phyloP scores from a whole-genome alignment of 2,113 vertebrate genomes.

The Pluvianellus socialis region DNA sequence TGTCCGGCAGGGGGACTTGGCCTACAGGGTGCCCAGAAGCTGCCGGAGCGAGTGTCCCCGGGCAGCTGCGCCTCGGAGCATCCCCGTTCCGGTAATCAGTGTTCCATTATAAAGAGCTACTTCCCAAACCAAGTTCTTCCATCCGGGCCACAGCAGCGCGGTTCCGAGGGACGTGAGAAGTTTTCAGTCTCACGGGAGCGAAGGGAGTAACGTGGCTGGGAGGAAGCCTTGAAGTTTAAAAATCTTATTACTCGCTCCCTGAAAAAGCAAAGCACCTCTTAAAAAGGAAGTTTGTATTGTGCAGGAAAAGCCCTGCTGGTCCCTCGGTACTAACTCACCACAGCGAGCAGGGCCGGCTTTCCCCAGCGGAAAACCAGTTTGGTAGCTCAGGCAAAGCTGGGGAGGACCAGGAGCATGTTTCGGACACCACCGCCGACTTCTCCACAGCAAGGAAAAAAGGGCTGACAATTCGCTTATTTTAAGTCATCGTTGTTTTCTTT shows the following conservation, averaged over 20 bases:
- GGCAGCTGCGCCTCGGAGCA: background rate
- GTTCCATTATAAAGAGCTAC: accelerated
- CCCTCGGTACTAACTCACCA: accelerated
- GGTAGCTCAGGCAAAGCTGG: background rate
- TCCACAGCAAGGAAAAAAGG: background rate
- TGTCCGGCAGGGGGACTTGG: accelerated
- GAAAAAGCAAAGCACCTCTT: background rate
- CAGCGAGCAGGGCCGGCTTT: background rate
- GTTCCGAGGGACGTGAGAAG: background rate
- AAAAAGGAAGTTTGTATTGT: background rate
- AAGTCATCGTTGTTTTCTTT: background rate
- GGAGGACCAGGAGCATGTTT: background rate
- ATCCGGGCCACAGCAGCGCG: background rate
- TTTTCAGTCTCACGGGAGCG: accelerated
- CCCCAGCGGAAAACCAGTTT: background rate
- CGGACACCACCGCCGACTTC: no score
- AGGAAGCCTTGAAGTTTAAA: background rate
- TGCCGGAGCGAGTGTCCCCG: no score
- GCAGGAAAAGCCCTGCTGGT: background rate
- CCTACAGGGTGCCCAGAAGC: no score
- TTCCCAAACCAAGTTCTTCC: background rate
- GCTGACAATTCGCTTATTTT: background rate
- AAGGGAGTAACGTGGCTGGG: background rate
- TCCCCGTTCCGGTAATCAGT: background rate
- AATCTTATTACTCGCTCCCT: background rate